phyloP scores from a whole-genome alignment of 2,797 vertebrate genomes.

The Pantherophis vulpinus region DNA sequence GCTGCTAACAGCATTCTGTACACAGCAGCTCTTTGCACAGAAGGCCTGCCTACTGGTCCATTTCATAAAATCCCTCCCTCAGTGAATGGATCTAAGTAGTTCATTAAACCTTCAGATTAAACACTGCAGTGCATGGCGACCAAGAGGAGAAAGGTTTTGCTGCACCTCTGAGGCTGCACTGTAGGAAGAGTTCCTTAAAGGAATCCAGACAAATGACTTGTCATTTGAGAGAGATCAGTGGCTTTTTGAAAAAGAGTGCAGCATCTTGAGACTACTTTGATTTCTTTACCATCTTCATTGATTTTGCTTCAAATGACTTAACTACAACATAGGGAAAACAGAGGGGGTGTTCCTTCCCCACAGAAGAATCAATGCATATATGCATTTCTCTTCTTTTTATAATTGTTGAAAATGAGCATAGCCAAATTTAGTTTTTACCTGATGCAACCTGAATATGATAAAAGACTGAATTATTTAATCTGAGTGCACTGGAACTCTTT shows the following conservation, averaged over 20 bases:
- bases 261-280: background rate
- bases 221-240: slow-evolving; percentile 17
- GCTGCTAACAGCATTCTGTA: slow-evolving; percentile 1
- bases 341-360: background rate
- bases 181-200: slow-evolving; percentile 5
- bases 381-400: background rate
- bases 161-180: background rate
- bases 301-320: background rate
- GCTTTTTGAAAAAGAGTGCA: background rate
- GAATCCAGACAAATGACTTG: slow-evolving; percentile 16
- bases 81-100: slow-evolving; percentile 30
- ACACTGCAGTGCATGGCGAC: background rate
- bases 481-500: background rate
- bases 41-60: slow-evolving; percentile 1
- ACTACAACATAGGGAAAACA: background rate
- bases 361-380: background rate
- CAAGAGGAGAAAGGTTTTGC: background rate
- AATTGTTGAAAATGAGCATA: background rate
- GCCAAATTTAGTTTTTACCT: background rate
- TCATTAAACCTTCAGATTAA: background rate
- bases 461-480: slow-evolving; percentile 4
- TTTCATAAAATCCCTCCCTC: background rate
- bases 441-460: background rate
- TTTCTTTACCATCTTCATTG: slow-evolving; percentile 11
- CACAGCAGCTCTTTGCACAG: slow-evolving; percentile 34